phyloP scores from a whole-genome alignment of 2,888 invertebrate species.

The Epinotia brunnichana region DNA sequence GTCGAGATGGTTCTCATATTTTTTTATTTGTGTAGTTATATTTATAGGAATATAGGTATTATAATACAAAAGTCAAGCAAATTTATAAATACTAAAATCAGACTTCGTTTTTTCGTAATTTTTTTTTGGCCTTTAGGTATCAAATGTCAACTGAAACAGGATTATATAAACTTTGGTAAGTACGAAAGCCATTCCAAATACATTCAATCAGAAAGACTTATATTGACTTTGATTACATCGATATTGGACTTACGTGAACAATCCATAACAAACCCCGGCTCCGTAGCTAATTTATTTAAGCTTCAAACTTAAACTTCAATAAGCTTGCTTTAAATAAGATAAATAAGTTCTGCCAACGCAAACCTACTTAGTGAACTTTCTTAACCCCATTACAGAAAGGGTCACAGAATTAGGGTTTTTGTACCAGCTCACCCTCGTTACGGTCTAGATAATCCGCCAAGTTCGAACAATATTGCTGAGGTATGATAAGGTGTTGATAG shows the following conservation, averaged over 20 bases:
- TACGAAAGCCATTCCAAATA: not conserved
- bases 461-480: constrained; percentile 47
- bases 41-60: too few species aligned
- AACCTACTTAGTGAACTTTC: constrained; percentile 46
- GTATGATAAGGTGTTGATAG: constrained; percentile 55
- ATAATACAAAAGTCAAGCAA: too few species aligned
- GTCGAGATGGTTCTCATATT: too few species aligned
- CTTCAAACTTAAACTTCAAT: constrained; percentile 42
- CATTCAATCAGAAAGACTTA: not conserved
- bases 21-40: too few species aligned
- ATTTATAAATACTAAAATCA: too few species aligned
- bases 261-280: constrained; percentile 11
- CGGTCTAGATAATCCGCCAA: constrained; percentile 49
- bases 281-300: constrained; percentile 50
- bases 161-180: not conserved
- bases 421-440: constrained; percentile 45
- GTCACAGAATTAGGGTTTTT: constrained; percentile 45
- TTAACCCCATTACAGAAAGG: constrained; percentile 46
- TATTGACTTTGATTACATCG: constrained; percentile 3
- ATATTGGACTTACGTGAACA: constrained; percentile 3
- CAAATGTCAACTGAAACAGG: not conserved
- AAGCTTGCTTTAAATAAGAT: constrained; percentile 43
- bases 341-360: constrained; percentile 45
- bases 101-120: not conserved
- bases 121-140: not conserved